These are phyloP conservation scores for Polyommatus icarus DNA, from an alignment of 2,888 invertebrate genomes.

Conservation along the genomic window DNA sequence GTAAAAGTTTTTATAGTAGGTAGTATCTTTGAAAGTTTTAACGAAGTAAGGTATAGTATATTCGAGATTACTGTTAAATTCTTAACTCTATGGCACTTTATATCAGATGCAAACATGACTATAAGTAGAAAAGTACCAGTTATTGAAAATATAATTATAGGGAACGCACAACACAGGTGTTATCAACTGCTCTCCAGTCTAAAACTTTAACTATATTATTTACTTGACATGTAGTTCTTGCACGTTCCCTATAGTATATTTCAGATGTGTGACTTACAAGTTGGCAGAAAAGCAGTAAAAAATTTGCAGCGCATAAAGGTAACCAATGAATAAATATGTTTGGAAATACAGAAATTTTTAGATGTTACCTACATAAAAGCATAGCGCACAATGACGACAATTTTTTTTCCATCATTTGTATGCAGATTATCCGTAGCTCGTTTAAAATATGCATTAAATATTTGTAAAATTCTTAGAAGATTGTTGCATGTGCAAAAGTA, in stretches of 20 bases:
- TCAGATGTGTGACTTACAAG: neutral
- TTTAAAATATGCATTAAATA: too few species aligned
- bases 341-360: neutral
- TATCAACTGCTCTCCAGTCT: too few species aligned
- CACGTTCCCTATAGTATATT: neutral
- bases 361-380: neutral
- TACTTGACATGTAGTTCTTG: neutral
- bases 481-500: too few species aligned
- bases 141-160: neutral
- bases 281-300: neutral
- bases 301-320: neutral
- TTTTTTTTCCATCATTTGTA: too few species aligned
- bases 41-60: constrained; percentile 46
- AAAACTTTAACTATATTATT: too few species aligned
- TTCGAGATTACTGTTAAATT: constrained; percentile 58
- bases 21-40: constrained; percentile 11
- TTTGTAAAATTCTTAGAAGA: too few species aligned
- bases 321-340: neutral
- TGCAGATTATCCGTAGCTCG: too few species aligned
- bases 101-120: constrained; percentile 58
- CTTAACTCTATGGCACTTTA: constrained; percentile 73
- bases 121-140: constrained; percentile 4
- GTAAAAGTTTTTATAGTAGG: constrained; percentile 32
- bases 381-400: too few species aligned
- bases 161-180: neutral